Conservation (phyloP, 2,888 invertebrate genomes). For the Nipponacmea schrenckii region DNA sequence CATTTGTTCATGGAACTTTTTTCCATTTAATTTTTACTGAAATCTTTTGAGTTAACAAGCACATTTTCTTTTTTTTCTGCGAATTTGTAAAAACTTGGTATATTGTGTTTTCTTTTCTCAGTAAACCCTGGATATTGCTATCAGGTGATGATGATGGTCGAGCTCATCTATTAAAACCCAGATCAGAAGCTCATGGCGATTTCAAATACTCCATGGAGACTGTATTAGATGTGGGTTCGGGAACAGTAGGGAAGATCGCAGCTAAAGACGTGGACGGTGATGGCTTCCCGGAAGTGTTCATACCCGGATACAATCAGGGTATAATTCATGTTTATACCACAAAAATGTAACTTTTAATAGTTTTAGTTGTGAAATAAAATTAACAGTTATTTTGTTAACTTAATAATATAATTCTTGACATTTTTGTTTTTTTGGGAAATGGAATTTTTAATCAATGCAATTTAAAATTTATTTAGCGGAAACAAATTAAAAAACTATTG, state of each 20-base stretch:
- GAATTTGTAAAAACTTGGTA: too few relatives aligned
- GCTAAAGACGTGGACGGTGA: constrained; percentile 53
- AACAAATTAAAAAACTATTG: too few relatives aligned
- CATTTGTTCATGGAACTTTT: too few relatives aligned
- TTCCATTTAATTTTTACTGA: too few relatives aligned
- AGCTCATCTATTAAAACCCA: constrained; percentile 43
- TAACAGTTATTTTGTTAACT: too few relatives aligned
- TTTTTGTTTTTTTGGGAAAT: too few relatives aligned
- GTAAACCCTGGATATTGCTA: constrained; percentile 47
- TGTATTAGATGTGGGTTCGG: constrained; percentile 41
- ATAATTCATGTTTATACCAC: background rate
- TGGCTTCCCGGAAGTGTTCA: constrained; percentile 37
- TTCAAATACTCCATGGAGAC: constrained; percentile 44
- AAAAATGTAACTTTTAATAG: too few relatives aligned
- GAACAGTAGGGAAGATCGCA: constrained; percentile 51
- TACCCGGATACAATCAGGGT: background rate
- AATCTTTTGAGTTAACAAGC: too few relatives aligned
- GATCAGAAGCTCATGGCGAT: constrained; percentile 31
- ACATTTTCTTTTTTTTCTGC: too few relatives aligned
- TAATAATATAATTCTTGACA: too few relatives aligned
- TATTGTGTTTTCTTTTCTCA: constrained; percentile 16
- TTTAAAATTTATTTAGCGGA: too few relatives aligned
- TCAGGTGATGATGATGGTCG: constrained; percentile 59
- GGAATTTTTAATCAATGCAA: too few relatives aligned
- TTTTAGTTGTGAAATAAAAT: background rate